Evolutionary conservation across 2,797 vertebrate genomes (phyloP).

Genomic region (Myotis findleyi): DNA sequence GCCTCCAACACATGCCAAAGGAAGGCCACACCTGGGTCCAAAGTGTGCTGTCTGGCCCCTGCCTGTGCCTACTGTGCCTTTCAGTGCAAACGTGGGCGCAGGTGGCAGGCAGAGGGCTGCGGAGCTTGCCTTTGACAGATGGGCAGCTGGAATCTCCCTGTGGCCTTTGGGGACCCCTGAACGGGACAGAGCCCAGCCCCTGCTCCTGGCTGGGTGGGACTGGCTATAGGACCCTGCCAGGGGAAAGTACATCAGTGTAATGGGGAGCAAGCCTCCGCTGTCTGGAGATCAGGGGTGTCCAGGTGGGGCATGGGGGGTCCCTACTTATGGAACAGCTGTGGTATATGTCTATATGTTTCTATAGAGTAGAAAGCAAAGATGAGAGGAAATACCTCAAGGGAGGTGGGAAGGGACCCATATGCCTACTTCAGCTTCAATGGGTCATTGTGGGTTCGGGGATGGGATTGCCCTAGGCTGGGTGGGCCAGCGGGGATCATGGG

Average conservation of each 20-base stretch:
- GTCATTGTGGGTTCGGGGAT: not conserved
- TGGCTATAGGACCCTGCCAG: not conserved
- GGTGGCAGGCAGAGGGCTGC: not conserved
- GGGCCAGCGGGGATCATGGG: not conserved
- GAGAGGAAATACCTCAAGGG: not conserved
- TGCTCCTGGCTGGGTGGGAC: not conserved
- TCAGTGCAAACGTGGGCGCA: not conserved
- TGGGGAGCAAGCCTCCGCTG: not conserved
- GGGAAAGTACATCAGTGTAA: fast-evolving
- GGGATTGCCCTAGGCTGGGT: not conserved
- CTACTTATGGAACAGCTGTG: not conserved
- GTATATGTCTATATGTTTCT: not conserved
- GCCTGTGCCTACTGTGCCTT: fast-evolving
- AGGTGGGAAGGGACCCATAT: not conserved
- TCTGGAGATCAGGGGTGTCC: not conserved
- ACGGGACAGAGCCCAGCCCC: not conserved
- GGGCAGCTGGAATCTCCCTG: not conserved
- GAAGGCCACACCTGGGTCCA: not conserved
- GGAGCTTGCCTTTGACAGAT: not conserved
- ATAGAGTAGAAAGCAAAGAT: not conserved
- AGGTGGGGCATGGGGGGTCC: not conserved
- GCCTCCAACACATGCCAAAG: not conserved
- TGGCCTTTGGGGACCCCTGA: not conserved
- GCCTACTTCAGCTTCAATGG: not conserved
- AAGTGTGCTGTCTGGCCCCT: not conserved